Conservation (phyloP, 1,140 invertebrate species). For the Hyphantria cunea region DNA sequence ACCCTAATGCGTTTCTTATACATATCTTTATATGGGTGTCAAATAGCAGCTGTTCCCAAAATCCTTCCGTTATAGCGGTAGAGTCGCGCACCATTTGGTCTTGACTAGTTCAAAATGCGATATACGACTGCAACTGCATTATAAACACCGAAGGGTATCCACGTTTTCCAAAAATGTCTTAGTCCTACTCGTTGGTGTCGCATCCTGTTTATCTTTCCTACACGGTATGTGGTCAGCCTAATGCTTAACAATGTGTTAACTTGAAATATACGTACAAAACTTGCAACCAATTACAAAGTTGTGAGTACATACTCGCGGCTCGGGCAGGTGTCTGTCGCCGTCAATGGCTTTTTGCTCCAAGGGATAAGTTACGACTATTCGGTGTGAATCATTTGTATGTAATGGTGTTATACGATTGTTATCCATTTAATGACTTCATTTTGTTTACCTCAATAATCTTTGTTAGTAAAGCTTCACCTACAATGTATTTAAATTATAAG, state of each 20-base stretch:
- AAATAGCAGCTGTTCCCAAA: too few species aligned
- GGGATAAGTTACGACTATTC: conserved; percentile 16
- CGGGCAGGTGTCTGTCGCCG: conserved; percentile 6
- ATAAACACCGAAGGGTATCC: too few species aligned
- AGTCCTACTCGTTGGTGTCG: too few species aligned
- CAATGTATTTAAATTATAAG: conserved; percentile 21
- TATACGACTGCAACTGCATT: too few species aligned
- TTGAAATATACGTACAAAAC: conserved; percentile 51
- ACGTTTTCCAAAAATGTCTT: too few species aligned
- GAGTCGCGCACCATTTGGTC: too few species aligned
- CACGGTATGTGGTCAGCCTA: background rate
- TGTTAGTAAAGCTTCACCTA: conserved; percentile 9
- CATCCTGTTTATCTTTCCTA: too few species aligned
- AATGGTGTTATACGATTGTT: conserved; percentile 29
- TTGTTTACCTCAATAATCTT: conserved; percentile 22
- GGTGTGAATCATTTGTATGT: conserved; percentile 28
- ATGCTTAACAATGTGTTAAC: conserved; percentile 58
- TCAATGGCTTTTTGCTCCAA: conserved; percentile 15
- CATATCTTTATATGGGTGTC: too few species aligned
- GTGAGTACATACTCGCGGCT: too few species aligned
- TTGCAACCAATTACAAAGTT: conserved; percentile 43
- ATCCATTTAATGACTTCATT: conserved; percentile 35
- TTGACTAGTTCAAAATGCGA: too few species aligned
- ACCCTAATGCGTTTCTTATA: too few species aligned
- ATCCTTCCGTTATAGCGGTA: too few species aligned